Evolutionary conservation across 2,113 vertebrate genomes (phyloP).

Genomic region (Anhinga anhinga): DNA sequence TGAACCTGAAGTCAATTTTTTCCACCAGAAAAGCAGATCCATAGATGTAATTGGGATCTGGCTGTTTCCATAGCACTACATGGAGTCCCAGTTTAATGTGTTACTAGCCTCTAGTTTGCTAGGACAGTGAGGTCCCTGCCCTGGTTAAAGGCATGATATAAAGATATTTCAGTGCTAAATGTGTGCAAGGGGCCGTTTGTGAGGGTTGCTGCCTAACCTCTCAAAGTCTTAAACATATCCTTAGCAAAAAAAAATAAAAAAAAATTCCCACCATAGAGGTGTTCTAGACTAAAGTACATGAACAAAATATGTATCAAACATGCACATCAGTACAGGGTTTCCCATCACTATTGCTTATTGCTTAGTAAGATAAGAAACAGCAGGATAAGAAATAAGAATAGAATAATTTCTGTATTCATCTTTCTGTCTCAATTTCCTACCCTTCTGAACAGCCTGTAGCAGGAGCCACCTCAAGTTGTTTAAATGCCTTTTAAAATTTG

Average conservation of each 20-base stretch:
- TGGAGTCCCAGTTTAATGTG: not conserved
- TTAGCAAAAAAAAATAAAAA: not conserved
- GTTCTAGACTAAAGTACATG: not conserved
- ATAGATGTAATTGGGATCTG: not conserved
- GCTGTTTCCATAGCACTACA: not conserved
- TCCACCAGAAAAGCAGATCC: not conserved
- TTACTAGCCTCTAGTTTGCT: not conserved
- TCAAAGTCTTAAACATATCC: not conserved
- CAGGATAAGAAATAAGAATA: not conserved
- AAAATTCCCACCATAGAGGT: rapidly evolving
- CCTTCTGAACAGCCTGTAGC: not conserved
- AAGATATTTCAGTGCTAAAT: not conserved
- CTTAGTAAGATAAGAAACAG: not conserved
- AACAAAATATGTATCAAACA: not conserved
- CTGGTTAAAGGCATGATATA: not conserved
- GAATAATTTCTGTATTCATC: not conserved
- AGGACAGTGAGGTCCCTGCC: not conserved
- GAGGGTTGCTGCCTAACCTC: not conserved
- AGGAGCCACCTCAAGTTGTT: not conserved
- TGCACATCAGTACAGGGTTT: not conserved
- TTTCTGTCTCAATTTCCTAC: not conserved
- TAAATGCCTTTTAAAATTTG: not conserved
- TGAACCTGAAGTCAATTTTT: not conserved
- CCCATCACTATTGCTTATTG: not conserved
- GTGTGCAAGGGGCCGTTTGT: not conserved